Evolutionary conservation across 2,888 invertebrate genomes (phyloP).

Genomic region (Leptarthrus brevirostris): DNA sequence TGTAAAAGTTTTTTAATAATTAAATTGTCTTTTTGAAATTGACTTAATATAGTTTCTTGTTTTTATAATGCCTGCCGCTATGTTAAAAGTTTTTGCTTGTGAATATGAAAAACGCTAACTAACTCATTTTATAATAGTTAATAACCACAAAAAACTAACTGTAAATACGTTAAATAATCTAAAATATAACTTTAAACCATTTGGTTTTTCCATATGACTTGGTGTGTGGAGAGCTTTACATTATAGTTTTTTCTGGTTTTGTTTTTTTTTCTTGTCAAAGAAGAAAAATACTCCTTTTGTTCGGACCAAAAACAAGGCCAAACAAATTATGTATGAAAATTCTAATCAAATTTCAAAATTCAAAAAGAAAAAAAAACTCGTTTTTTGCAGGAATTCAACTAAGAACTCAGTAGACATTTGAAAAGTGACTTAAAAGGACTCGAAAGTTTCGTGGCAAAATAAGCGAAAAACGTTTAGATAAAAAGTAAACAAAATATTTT

Average conservation of each 20-base stretch:
- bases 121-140: not conserved
- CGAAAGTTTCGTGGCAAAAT: conserved; percentile 9
- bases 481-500: conserved; percentile 47
- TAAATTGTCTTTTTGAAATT: not conserved
- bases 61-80: conserved; percentile 37
- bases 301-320: not conserved
- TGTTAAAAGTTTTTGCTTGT: conserved; percentile 41
- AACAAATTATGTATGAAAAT: not conserved
- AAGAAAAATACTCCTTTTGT: too few species aligned
- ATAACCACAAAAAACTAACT: conserved; percentile 4
- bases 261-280: too few species aligned
- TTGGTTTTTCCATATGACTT: not conserved
- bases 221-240: not conserved
- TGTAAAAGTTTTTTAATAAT: conserved; percentile 9
- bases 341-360: not conserved
- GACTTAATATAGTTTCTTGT: not conserved
- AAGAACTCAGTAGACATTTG: not conserved
- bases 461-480: conserved; percentile 32
- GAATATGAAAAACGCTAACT: conserved; percentile 13
- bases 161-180: not conserved
- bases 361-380: not conserved
- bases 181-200: not conserved
- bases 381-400: conserved; percentile 12
- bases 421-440: conserved; percentile 6
- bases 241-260: not conserved